Base-by-base conservation (phyloP, 2,113 vertebrate genomes). In the Sinocyclocheilus anophthalmus region DNA sequence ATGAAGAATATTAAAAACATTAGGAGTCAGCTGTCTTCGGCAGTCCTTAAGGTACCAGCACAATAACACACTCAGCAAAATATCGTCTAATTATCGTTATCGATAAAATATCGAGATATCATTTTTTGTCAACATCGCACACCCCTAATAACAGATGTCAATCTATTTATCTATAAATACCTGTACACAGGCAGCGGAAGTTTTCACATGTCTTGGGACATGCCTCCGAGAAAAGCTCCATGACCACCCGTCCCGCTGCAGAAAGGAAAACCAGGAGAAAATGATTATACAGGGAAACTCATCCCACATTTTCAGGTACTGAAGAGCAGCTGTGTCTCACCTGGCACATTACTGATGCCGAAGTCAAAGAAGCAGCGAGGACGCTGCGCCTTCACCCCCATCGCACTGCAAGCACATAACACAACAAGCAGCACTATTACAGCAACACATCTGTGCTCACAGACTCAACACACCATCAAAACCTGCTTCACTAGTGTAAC, bases 191-290 rank as follows among this genome's bases (percentile, higher is more conserved):
- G 94, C 97, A 97, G 87, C 98, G 94, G 92, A 99, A 99, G 93
- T 99, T 99, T 90, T 99, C 98, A 90, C 97, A 99, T 2, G 98
- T 99, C 94, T 99, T 99, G 85, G 98, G 98, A 91, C 97, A 99
- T 65, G 96, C 92, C 89, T 99, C 98, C 70, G 97, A 96, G 94
- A 99, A 99, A 83, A 99, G 93, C 90, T 99, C 98, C 90, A 99
- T 96, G 88, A 99, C 96, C 85, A 99, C 95, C 95, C 98, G 96
- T 85, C 98, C 98, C 88, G 97, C 98, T 99, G 91, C 80, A 80
- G 75, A 65, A 67, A 88, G n/a, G 30, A 75, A 85, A 61, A 42
- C 63, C 45, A 79, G 42, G 11, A 84, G 13, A 39, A 16, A 18
- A 14, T 24, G 1, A 18, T 83, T 0, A 37, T 6, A 57, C 2